Base-by-base conservation (phyloP, 2,797 vertebrate genomes). In the Crocidura indochinensis region DNA sequence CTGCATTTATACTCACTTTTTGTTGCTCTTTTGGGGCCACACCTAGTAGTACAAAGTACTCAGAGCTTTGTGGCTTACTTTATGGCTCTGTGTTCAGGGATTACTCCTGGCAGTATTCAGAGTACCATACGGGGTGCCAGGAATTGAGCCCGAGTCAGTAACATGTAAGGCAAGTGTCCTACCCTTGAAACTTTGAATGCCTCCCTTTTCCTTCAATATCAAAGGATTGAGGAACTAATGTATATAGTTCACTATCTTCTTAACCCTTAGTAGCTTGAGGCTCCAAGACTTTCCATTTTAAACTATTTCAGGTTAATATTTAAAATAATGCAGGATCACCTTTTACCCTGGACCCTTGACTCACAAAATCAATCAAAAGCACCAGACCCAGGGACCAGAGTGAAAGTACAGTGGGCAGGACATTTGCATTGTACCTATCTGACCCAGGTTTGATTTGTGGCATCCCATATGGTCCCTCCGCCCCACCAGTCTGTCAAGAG, bases 341-440 rank as follows among this genome's bases (percentile, higher is more conserved):
- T 90, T 91, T 82, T 83, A 64, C 83, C 56, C 92, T 65, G 79
- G n/a, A 77, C 60, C 65, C 64, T 31, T 67, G 46, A 74, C 69
- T 44, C 38, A 31, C 47, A 71, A 65, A 91, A 82, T 79, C 74
- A 79, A 8, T 56, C 72, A 85, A 90, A 85, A 90, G 31, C 38
- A 26, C 26, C 26, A 79, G 26, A 91, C 31, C 38, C 2, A 5
- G 38, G 38, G 38, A 38, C 38, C 38, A 38, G 38, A 38, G 38
- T 38, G 38, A 38, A 38, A 38, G 38, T 38, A 38, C 38, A 38
- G 38, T 38, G 38, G 38, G 38, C 38, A 38, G 38, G 38, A 38
- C 38, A 38, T 38, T 38, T 38, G 38, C 38, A 38, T 38, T 38
- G 38, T 38, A 38, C 38, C 38, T 38, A 38, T 38, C 38, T 38